Percentiles rank a stretch among this genome's conserved stretches.
These are phyloP conservation scores for Ascaphus truei DNA, from an alignment of 2,113 vertebrate species.

Conservation along the genomic window DNA sequence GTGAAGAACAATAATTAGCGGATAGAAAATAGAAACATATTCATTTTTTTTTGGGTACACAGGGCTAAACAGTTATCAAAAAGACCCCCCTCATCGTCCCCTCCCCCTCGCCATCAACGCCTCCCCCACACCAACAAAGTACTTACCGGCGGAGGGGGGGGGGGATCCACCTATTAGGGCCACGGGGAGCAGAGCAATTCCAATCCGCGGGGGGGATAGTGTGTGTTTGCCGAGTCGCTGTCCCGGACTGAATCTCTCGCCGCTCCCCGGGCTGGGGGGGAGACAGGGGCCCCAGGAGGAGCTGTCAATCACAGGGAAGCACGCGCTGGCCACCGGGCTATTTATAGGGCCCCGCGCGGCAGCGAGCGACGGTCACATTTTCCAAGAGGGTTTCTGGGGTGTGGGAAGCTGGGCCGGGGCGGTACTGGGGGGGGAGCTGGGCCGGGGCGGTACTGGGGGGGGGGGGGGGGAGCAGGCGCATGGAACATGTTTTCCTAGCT, in stretches of 20 bases:
- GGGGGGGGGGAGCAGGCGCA: constrained; percentile 6
- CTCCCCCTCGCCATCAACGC: too few relatives aligned
- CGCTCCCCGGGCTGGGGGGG: constrained; percentile 9
- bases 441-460: constrained; percentile 21
- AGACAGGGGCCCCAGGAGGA: constrained; percentile 30
- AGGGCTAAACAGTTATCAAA: too few relatives aligned
- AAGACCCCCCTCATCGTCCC: too few relatives aligned
- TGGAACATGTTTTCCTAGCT: constrained; percentile 33
- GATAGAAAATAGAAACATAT: too few relatives aligned
- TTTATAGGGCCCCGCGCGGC: constrained; percentile 25
- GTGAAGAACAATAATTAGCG: too few relatives aligned
- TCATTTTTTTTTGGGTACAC: too few relatives aligned
- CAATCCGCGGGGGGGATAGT: constrained; percentile 36
- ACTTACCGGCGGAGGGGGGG: too few relatives aligned
- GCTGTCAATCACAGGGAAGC: constrained; percentile 33
- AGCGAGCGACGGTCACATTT: constrained; percentile 32
- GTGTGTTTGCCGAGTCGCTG: constrained; percentile 15
- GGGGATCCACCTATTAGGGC: too few relatives aligned
- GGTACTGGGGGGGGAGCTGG: constrained; percentile 24
- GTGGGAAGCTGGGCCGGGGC: constrained; percentile 22
- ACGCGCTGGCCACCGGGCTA: constrained; percentile 25
- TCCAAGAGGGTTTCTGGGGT: constrained; percentile 17
- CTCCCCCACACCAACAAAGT: too few relatives aligned
- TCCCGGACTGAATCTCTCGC: constrained; percentile 20
- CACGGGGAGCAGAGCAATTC: constrained; percentile 21